These are phyloP conservation scores for Peucedramus taeniatus DNA, from an alignment of 2,113 vertebrate species.

Conservation along the genomic window DNA sequence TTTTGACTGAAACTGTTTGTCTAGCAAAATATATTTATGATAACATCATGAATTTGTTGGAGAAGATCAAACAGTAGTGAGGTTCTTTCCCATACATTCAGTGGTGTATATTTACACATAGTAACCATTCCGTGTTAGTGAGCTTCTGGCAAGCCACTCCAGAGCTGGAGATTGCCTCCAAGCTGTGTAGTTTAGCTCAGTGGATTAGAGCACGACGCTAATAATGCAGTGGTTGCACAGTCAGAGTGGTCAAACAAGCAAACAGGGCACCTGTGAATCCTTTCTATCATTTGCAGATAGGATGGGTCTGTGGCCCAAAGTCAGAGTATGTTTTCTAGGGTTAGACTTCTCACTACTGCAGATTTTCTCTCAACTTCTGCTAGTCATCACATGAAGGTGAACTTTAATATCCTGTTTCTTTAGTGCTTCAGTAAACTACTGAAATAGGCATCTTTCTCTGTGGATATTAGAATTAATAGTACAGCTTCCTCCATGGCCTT, in stretches of 20 bases:
- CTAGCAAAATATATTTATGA: constrained; percentile 9
- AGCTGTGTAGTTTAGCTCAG: background rate
- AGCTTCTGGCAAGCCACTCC: background rate
- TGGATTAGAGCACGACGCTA: background rate
- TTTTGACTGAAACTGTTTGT: constrained; percentile 33
- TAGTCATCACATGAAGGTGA: background rate
- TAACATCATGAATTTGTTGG: background rate
- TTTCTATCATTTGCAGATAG: background rate
- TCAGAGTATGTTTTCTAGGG: background rate
- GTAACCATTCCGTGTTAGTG: background rate
- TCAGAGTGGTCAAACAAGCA: background rate
- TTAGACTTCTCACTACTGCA: background rate
- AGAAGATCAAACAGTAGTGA: background rate
- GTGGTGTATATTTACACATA: background rate
- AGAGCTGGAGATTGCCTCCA: background rate
- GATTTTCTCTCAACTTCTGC: background rate
- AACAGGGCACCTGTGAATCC: background rate
- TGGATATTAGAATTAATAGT: background rate
- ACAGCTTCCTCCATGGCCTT: background rate
- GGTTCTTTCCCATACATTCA: background rate
- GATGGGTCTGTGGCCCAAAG: background rate
- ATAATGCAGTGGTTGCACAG: background rate
- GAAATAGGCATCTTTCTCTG: background rate
- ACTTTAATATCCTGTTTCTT: background rate
- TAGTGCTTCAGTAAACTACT: background rate